A percentile compares a stretch with the other conserved stretches of the same genome.
Evolutionary conservation across 1,140 invertebrate genomes (phyloP).

Genomic region (Cotesia chilonis): DNA sequence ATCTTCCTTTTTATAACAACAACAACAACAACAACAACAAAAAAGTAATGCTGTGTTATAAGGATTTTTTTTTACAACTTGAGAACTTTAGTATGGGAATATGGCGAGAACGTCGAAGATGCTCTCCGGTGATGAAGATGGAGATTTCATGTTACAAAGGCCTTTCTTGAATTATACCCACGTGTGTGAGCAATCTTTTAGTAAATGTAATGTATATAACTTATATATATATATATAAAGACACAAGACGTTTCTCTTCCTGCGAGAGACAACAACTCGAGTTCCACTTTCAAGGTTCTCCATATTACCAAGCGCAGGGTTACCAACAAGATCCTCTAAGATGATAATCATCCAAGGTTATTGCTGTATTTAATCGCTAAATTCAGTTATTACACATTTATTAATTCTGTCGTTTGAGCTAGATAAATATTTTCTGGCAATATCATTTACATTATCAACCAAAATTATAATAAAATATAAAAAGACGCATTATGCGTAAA

Average conservation of each 20-base stretch:
- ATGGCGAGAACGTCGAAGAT: slow-evolving; percentile 5
- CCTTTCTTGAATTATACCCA: slow-evolving; percentile 21
- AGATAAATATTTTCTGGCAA: background rate
- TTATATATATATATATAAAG: background rate
- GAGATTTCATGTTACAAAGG: slow-evolving; percentile 18
- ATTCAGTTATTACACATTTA: background rate
- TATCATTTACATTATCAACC: background rate
- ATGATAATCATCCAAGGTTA: slow-evolving; percentile 31
- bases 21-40: too few relatives aligned
- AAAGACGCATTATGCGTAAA: background rate
- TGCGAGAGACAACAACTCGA: slow-evolving; percentile 30
- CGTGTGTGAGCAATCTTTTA: slow-evolving; percentile 12
- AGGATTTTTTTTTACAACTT: slow-evolving; percentile 7
- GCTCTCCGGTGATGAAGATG: slow-evolving; percentile 14
- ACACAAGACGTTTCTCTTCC: slow-evolving; percentile 37
- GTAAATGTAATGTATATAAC: background rate
- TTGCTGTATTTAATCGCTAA: slow-evolving; percentile 3
- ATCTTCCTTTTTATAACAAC: too few relatives aligned
- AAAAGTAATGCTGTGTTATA: too few relatives aligned
- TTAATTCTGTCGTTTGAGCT: background rate
- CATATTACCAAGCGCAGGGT: slow-evolving; percentile 33
- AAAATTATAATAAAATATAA: background rate
- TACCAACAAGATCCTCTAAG: slow-evolving; percentile 31
- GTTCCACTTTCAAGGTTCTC: slow-evolving; percentile 39
- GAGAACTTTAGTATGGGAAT: slow-evolving; percentile 1